These are phyloP conservation scores for Atopsyche davidsoni DNA, from an alignment of 1,140 invertebrate species.

Conservation along the genomic window DNA sequence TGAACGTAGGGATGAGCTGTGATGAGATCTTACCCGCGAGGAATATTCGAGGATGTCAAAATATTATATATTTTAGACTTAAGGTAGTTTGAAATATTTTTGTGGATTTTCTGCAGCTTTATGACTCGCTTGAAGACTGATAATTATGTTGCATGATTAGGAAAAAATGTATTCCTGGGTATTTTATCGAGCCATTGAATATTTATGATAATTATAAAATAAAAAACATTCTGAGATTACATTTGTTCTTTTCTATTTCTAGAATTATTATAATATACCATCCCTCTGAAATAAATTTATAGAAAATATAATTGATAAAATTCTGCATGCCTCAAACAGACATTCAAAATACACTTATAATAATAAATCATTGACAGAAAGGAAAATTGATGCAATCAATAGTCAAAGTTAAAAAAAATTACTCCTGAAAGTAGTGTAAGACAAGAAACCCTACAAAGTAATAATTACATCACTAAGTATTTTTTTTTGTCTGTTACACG, in stretches of 20 bases:
- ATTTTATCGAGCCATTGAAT: conserved; percentile 31
- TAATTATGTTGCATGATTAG: conserved; percentile 31
- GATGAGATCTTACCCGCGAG: neutral
- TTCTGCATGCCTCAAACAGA: too few species aligned
- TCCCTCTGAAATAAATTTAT: too few species aligned
- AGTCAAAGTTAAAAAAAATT: too few species aligned
- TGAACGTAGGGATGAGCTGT: neutral
- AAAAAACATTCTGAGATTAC: conserved; percentile 26
- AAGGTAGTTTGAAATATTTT: conserved; percentile 25
- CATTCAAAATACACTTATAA: too few species aligned
- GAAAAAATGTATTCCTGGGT: conserved; percentile 30
- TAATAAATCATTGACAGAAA: too few species aligned
- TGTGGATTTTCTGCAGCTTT: conserved; percentile 26
- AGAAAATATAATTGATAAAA: too few species aligned
- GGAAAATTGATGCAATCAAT: too few species aligned
- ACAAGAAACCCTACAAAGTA: too few species aligned
- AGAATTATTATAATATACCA: too few species aligned
- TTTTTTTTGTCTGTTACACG: too few species aligned
- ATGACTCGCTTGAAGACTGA: conserved; percentile 29
- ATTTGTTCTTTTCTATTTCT: conserved; percentile 6
- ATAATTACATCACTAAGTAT: too few species aligned
- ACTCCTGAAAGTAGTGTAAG: too few species aligned
- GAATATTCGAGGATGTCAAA: neutral
- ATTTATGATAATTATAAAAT: conserved; percentile 29
- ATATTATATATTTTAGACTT: conserved; percentile 28